These are phyloP conservation scores for Pollenia angustigena DNA, from an alignment of 2,888 invertebrate species.

Conservation along the genomic window DNA sequence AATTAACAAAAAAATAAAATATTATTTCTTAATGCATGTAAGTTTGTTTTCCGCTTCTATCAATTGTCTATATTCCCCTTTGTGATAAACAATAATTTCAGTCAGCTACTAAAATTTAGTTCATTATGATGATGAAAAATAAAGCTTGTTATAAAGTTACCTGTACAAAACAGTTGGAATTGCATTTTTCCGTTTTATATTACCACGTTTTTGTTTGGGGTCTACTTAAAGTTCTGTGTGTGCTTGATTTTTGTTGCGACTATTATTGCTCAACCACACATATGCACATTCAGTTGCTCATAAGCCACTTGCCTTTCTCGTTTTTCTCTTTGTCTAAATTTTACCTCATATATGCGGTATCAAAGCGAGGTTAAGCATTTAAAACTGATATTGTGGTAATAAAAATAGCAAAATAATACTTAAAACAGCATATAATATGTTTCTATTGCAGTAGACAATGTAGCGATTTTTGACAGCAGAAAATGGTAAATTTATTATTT, in stretches of 20 bases:
- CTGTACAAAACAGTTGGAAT: not conserved
- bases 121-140: not conserved
- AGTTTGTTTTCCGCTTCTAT: not conserved
- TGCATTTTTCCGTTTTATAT: not conserved
- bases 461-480: not conserved
- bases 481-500: no score
- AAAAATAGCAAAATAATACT: not conserved
- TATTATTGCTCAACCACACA: conserved; percentile 16
- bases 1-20: not conserved
- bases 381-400: conserved; percentile 7
- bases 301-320: not conserved
- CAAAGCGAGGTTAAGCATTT: conserved; percentile 24
- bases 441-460: not conserved
- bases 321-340: conserved; percentile 7
- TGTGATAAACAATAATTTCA: no score
- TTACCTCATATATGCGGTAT: conserved; percentile 40
- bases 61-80: no score
- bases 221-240: conserved; percentile 10
- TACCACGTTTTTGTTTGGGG: not conserved
- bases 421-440: not conserved
- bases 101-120: no score
- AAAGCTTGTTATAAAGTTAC: not conserved
- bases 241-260: not conserved
- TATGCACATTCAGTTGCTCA: not conserved
- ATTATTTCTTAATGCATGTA: not conserved